Percentiles rank a stretch among this genome's conserved stretches.
phyloP scores from a whole-genome alignment of 2,113 vertebrate genomes.

The Hemiscyllium ocellatum region DNA sequence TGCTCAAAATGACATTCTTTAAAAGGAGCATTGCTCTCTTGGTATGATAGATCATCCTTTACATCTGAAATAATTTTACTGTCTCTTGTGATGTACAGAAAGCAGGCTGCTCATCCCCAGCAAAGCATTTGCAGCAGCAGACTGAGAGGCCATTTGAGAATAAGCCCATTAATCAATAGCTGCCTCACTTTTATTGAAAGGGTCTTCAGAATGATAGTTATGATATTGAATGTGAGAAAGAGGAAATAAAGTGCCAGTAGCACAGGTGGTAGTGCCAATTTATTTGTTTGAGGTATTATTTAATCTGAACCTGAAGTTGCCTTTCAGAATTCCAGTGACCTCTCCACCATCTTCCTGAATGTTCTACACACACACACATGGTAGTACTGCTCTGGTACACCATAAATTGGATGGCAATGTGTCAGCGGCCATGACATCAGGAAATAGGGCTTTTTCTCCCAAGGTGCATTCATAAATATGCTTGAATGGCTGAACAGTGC shows the following conservation, averaged over 20 bases:
- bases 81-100: conserved; percentile 9
- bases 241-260: not conserved
- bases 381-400: not conserved
- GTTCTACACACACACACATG: not conserved
- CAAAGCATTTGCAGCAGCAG: not conserved
- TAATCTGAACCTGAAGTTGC: not conserved
- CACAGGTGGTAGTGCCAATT: not conserved
- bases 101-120: not conserved
- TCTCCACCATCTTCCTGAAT: not conserved
- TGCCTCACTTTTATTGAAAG: not conserved
- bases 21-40: conserved; percentile 1
- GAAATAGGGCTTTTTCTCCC: not conserved
- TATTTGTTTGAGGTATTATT: not conserved
- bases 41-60: not conserved
- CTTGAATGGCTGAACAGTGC: not conserved
- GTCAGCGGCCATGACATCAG: not conserved
- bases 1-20: not conserved
- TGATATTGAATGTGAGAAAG: not conserved
- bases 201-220: not conserved
- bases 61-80: not conserved
- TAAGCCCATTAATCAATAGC: conserved; percentile 5
- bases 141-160: not conserved
- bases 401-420: not conserved
- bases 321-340: not conserved
- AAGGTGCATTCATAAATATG: not conserved